Base-by-base conservation (phyloP, 2,888 invertebrate species). In the Sabatieria punctata region DNA sequence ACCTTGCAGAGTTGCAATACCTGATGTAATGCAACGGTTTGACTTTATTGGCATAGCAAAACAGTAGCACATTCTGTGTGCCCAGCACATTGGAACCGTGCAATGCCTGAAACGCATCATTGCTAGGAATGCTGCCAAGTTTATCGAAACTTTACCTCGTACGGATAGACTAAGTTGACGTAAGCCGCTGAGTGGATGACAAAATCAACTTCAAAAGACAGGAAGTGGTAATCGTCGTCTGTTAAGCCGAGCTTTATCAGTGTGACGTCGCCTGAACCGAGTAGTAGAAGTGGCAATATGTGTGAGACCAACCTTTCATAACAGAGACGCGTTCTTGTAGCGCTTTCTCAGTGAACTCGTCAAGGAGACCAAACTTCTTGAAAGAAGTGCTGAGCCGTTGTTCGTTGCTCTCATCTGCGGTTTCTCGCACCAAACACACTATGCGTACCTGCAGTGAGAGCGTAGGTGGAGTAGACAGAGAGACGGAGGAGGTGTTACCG, bases 101-200 rank as follows among this genome's bases (percentile, higher is more conserved):
- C 21, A 69, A 54, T 15, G 69, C 69, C 67, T 68, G 52, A 27
- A 45, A 42, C 19, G n/a, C n/a, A n/a, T n/a, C n/a, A n/a, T n/a
- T n/a, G n/a, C n/a, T n/a, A n/a, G n/a, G n/a, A n/a, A n/a, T n/a
- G n/a, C n/a, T n/a, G n/a, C n/a, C n/a, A n/a, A n/a, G n/a, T n/a
- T n/a, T n/a, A n/a, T n/a, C n/a, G n/a, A n/a, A n/a, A n/a, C n/a
- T n/a, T n/a, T n/a, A n/a, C n/a, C 52, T 56, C 60, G 52, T 68
- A 69, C 6, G 68, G 68, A 49, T 68, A 69, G 43, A 66, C 64
- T n/a, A 69, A 58, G 51, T 69, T 69, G 46, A 69, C 68, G 36
- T 63, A 59, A 21, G 68, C 68, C 2, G 68, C 68, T 11, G 68
- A 63, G 52, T 69, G 69, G 19, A 68, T 61, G 36, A 68, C 60